Evolutionary conservation across 2,888 invertebrate species (phyloP).

Genomic region (Drosophila mettleri): DNA sequence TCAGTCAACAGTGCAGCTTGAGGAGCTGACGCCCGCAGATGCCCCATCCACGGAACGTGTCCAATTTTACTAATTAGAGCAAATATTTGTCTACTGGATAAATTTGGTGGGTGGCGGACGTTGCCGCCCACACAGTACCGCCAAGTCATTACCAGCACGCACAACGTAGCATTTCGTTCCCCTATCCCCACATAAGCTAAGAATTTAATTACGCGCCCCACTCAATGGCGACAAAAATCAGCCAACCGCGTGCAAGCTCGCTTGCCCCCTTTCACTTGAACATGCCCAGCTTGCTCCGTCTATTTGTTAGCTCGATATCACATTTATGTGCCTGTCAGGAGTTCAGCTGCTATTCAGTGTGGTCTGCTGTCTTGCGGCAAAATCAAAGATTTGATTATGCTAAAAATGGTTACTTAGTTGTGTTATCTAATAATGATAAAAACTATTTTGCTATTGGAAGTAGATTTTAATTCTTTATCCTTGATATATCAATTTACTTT

Average conservation of each 20-base stretch:
- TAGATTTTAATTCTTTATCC: too few species aligned
- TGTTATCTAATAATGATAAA: too few species aligned
- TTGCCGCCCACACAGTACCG: conserved; percentile 20
- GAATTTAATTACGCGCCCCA: conserved; percentile 59
- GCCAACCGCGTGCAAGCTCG: conserved; percentile 19
- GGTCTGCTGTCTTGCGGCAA: not conserved
- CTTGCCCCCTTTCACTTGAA: not conserved
- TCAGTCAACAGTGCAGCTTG: conserved; percentile 49
- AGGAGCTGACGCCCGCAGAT: conserved; percentile 15
- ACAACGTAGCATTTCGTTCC: conserved; percentile 25
- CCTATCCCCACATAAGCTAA: not conserved
- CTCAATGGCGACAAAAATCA: conserved; percentile 55
- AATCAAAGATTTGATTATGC: too few species aligned
- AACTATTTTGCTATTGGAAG: too few species aligned
- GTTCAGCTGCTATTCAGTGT: not conserved
- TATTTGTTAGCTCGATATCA: conserved; percentile 39
- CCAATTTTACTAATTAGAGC: conserved; percentile 67
- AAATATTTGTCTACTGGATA: conserved; percentile 64
- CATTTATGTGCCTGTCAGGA: conserved; percentile 40
- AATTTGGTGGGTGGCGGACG: conserved; percentile 30
- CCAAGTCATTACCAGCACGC: conserved; percentile 62
- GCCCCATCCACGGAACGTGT: conserved; percentile 44
- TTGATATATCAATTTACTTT: too few species aligned
- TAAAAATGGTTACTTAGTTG: too few species aligned
- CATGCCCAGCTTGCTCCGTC: not conserved